These are phyloP conservation scores for Hydropsyche tenuis DNA, from an alignment of 1,140 invertebrate species.

Conservation along the genomic window DNA sequence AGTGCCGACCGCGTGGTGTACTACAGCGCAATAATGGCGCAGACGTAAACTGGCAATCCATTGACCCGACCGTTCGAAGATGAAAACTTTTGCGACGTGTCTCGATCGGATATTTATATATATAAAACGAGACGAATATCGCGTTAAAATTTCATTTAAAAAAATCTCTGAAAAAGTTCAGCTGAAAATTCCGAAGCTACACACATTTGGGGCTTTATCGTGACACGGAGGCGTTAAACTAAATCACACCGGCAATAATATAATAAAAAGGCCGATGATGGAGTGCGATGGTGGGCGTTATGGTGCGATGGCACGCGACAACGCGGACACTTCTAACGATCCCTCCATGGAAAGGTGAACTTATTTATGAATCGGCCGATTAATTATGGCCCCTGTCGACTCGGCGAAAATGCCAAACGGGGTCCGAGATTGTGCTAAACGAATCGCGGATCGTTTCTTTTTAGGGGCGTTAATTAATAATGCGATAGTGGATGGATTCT, in stretches of 20 bases:
- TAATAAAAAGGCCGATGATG: conserved; percentile 36
- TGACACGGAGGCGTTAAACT: conserved; percentile 33
- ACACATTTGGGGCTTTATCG: not conserved
- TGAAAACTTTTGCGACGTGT: not conserved
- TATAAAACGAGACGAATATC: too few species aligned
- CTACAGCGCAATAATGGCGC: conserved; percentile 37
- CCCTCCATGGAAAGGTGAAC: not conserved
- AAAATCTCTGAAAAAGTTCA: too few species aligned
- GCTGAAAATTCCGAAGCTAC: not conserved
- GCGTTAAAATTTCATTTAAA: too few species aligned
- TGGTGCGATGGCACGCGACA: conserved; percentile 19
- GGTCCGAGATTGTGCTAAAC: too few species aligned
- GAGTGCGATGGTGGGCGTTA: conserved; percentile 22
- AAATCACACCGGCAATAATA: conserved; percentile 36
- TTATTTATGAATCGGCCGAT: too few species aligned
- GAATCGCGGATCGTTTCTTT: too few species aligned
- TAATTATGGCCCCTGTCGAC: too few species aligned
- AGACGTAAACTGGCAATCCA: conserved; percentile 40
- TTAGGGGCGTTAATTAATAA: too few species aligned
- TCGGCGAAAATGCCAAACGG: too few species aligned
- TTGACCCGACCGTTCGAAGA: conserved; percentile 15
- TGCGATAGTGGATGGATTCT: too few species aligned
- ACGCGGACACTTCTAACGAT: not conserved
- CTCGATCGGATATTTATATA: too few species aligned
- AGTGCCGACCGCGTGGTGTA: not conserved